phyloP scores from a whole-genome alignment of 2,888 invertebrate species.

The Cheilosia pagana region DNA sequence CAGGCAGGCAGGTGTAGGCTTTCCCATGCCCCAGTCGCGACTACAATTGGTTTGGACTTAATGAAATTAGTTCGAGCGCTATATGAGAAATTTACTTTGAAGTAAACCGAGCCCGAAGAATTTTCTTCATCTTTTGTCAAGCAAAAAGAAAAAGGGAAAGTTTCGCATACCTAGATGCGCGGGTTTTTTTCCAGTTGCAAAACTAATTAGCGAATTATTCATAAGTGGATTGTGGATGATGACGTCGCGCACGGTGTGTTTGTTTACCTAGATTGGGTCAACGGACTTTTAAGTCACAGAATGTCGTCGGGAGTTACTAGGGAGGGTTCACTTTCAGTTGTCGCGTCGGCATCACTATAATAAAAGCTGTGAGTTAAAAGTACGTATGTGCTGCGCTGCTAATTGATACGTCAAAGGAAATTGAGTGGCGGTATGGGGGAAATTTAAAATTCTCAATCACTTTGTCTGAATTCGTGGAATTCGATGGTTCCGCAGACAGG shows the following conservation, averaged over 20 bases:
- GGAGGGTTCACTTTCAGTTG: neutral
- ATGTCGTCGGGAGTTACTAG: conserved; percentile 29
- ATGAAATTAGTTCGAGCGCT: conserved; percentile 58
- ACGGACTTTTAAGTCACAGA: conserved; percentile 32
- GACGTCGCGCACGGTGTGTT: conserved; percentile 4
- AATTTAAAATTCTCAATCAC: conserved; percentile 27
- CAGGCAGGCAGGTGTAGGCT: conserved; percentile 23
- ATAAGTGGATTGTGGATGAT: conserved; percentile 64
- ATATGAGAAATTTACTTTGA: conserved; percentile 65
- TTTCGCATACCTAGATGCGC: conserved; percentile 20
- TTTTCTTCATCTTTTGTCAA: conserved; percentile 27
- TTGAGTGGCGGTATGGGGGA: neutral
- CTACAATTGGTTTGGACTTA: conserved; percentile 67
- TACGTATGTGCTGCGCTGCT: neutral
- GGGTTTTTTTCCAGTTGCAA: conserved; percentile 3
- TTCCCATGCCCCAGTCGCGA: conserved; percentile 44
- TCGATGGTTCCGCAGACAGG: conserved; percentile 9
- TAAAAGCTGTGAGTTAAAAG: neutral
- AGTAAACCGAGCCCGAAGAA: conserved; percentile 43
- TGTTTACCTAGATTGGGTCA: conserved; percentile 45
- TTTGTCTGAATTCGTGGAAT: conserved; percentile 35
- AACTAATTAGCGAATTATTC: conserved; percentile 69
- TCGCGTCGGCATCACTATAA: neutral
- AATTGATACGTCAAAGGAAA: conserved; percentile 48
- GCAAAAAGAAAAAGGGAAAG: conserved; percentile 36